Evolutionary conservation across 2,797 vertebrate genomes (phyloP), one percentile per base, ranked within the genome.

Genomic region (Gymnothorax reevesii): DNA sequence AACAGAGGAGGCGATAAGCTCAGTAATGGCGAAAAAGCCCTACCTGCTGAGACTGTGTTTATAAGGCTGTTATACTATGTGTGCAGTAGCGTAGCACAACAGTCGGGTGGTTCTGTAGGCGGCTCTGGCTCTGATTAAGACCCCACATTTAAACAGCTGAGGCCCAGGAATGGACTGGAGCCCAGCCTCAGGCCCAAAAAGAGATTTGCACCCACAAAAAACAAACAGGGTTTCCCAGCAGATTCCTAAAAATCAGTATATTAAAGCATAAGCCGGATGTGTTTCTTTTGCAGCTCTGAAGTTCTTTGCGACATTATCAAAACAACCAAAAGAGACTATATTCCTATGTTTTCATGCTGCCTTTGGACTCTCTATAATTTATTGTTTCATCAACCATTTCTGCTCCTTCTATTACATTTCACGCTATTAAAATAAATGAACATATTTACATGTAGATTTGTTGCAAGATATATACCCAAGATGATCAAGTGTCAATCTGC

Each of bases 211-310:
- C 49, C 75, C 42, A 20, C 15, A 42, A 13, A 79, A 79, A 54
- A 79, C 75, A 79, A 79, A 79, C 49, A 79, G 17, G 17, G 4
- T 10, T 22, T 54, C 42, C 25, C 75, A 7, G 15, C 42, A 17
- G 49, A 79, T 75, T 75, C 71, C 71, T 52, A 54, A 79, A 79
- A 79, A 79, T 79, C 42, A 79, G 42, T 79, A 49, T 20, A 79
- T 52, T 79, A 79, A 52, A 54, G 75, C 75, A 52, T 79, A 54
- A 79, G 52, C 75, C 75, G 20, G 42, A 79, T 54, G 54, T 79
- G 75, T 52, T 79, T 52, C 49, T 79, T 79, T 79, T 54, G 49
- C 75, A 79, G 15, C n/a, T 22, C 75, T 49, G 54, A 54, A 3
- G 75, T 79, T 54, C 49, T 13, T 13, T 33, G 71, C 42, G n/a